Base-by-base conservation (phyloP, 2,113 vertebrate species). In the Melanostigma gelatinosum region DNA sequence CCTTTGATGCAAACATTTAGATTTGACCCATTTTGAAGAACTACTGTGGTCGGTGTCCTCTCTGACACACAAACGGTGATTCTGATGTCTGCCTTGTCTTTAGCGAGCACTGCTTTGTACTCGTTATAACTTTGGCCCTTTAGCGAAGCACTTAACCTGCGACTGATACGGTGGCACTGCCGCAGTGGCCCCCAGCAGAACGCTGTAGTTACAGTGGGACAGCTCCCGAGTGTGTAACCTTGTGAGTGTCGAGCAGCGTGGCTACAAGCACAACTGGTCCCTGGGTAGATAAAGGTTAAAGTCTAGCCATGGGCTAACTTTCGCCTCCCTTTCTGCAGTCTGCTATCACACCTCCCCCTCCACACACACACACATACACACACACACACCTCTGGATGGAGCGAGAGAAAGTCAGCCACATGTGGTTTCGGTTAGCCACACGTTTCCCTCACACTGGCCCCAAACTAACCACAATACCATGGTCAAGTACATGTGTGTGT, bases 401-500 rank as follows among this genome's bases (percentile, higher is more conserved):
- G 70, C 1, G 27, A 86, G 77, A 66, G 67, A 46, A 54, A 80
- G 82, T 76, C 86, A 83, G 88, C 89, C 90, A 88, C 93, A 94
- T 92, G 91, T 92, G 93, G 93, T 89, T 94, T 90, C 1, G 88
- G 93, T 93, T 93, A 92, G 87, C 88, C 92, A 70, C 91, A 84
- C 86, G 86, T 84, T 87, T 62, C 81, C 91, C 84, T 83, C 75
- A 48, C 69, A 13, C 58, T 61, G 92, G 87, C 93, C 93, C 79
- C 91, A 87, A 86, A 89, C 85, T 85, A 85, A 91, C 92, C 88
- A 69, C 87, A n/a, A n/a, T 57, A 74, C 79, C 75, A 74, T n/a
- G 82, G 86, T 87, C 79, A 85, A 85, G 75, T 90, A 87, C 85
- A 85, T 70, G 80, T 77, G 82, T 79, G 80, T 73, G 71, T 83